Base-by-base conservation (phyloP, 92 coral and sea anemone genomes). In the Parazoanthus atlanticus region DNA sequence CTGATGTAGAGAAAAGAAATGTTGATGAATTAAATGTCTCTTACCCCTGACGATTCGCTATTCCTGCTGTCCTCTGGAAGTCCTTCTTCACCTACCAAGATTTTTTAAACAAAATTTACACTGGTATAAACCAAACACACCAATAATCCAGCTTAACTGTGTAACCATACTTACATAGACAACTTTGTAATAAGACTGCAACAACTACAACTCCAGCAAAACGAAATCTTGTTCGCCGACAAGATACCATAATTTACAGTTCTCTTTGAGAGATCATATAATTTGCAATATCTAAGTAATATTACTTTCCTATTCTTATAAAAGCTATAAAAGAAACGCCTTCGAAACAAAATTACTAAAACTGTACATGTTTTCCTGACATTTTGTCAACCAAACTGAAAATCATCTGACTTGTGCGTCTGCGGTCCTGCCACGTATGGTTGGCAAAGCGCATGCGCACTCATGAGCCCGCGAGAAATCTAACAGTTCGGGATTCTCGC, bases 341-440 rank as follows among this genome's bases (percentile, higher is more conserved):
- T 84, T 46, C 46, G 40, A 71, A 43, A 31, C 70, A 71, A 84
- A 84, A 84, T 69, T 30, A 46, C 43, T 23, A 70, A 28, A 16
- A 43, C 65, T 12, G 34, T 82, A 64, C 74, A 65, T 23, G 8
- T 26, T 69, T 52, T 74, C 49, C 43, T 46, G 70, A 30, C 43
- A 52, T 80, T 41, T 40, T 5, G 21, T 69, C 64, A 25, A 2
- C 54, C 29, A 34, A 66, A 43, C 31, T 15, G 46, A 31, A n/a
- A 49, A 41, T 36, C 32, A 17, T 25, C 82, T 70, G 65, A 36
- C 78, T 69, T 83, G 78, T 83, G 86, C 78, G 86, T 83, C 86
- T 83, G 86, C 86, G 86, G 52, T 83, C 86, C 61, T 83, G 86
- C 86, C 86, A 83, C 86, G 86, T 83, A 83, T 67, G n/a, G 86